A percentile compares a stretch with the other conserved stretches of the same genome.
Conservation (phyloP, 1,140 invertebrate genomes). For the Rhopalosiphum maidis region DNA sequence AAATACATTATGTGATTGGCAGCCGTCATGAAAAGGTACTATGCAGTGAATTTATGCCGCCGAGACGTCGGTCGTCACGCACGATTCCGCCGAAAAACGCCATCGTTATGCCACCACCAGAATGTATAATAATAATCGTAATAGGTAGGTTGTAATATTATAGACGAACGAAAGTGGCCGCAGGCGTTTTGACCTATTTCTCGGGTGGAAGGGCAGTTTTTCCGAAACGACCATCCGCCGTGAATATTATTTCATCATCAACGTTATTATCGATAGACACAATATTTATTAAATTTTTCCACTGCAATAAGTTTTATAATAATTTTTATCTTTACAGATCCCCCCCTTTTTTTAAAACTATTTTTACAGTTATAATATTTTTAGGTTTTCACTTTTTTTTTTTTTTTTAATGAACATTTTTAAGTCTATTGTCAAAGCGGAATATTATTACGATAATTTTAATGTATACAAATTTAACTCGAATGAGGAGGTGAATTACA, state of each 20-base stretch:
- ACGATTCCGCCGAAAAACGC: slow-evolving; percentile 3
- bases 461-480: background rate
- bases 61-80: slow-evolving; percentile 39
- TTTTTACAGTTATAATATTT: too few species aligned
- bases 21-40: slow-evolving; percentile 19
- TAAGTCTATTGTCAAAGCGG: background rate
- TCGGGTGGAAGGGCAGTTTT: background rate
- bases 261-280: background rate
- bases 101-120: background rate
- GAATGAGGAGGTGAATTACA: background rate
- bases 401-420: too few species aligned
- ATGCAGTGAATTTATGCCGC: slow-evolving; percentile 20
- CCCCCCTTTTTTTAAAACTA: too few species aligned
- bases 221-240: background rate
- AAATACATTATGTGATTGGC: slow-evolving; percentile 43
- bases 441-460: background rate
- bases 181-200: slow-evolving; percentile 34
- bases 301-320: background rate
- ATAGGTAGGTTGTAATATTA: slow-evolving; percentile 1
- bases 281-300: background rate
- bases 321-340: background rate
- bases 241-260: background rate
- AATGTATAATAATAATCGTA: slow-evolving; percentile 25
- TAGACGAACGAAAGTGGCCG: background rate
- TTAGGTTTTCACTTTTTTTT: background rate